Base-by-base conservation (phyloP, 1,140 invertebrate genomes). In the Penaeus indicus region DNA sequence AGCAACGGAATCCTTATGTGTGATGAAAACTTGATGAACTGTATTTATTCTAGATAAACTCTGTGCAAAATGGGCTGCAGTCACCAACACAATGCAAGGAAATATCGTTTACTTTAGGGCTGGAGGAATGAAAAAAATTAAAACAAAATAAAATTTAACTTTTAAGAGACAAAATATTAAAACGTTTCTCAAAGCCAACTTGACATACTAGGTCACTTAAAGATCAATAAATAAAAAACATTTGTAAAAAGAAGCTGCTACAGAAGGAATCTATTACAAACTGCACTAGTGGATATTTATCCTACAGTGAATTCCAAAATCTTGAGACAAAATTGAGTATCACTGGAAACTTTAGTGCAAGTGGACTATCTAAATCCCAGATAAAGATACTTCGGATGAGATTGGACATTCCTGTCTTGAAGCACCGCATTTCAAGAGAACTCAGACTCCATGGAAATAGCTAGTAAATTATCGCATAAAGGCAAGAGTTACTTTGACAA, bases 1-100 rank as follows among this genome's bases (percentile, higher is more conserved):
- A 99, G 97, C 91, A 99, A 99, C 94, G 98, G 98, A 98, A 98
- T 94, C 97, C 97, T 61, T 97, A 97, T 94, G 96, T 97, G 18
- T 93, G 88, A 92, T 60, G 69, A 72, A 72, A 3, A 3, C 69
- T 72, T 25, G 69, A 25, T 25, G n/a, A 72, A 32, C 3, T 72
- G 11, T 25, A 47, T 10, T 27, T 32, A 11, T 82, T 47, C n/a
- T 84, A 84, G 69, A 18, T 27, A 18, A 84, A 84, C 62, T 18
- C 67, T 69, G 63, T 38, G 19, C 5, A 82, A 60, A 19, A 90
- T 90, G n/a, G 89, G 89, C 89, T 19, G 69, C 84, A 61, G 13
- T 90, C 22, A 90, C 89, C 4, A 54, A 90, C 67, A 60, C 18
- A 86, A 86, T 79, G 85, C 80, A 21, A 87, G 69, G 83, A 90